Evolutionary conservation across 2,888 invertebrate species (phyloP).

Genomic region (Drosophila pullipes): DNA sequence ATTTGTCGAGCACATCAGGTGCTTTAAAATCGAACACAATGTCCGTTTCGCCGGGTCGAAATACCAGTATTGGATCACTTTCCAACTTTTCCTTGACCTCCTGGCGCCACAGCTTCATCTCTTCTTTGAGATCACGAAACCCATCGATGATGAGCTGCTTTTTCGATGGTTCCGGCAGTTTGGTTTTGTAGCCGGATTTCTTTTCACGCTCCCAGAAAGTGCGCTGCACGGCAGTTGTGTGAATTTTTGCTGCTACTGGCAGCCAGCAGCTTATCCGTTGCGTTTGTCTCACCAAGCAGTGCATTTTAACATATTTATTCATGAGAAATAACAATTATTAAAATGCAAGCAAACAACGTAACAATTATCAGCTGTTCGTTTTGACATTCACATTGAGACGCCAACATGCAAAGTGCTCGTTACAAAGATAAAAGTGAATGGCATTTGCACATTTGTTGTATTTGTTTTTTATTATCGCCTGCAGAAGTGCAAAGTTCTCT

Average conservation of each 20-base stretch:
- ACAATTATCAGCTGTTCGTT: constrained; percentile 52
- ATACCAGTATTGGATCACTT: constrained; percentile 87
- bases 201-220: constrained; percentile 85
- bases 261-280: constrained; percentile 42
- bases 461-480: constrained; percentile 14
- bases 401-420: not conserved
- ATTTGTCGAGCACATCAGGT: constrained; percentile 88
- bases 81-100: constrained; percentile 89
- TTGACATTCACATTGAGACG: constrained; percentile 12
- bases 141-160: constrained; percentile 88
- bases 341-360: constrained; percentile 44
- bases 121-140: constrained; percentile 88
- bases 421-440: constrained; percentile 13
- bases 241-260: constrained; percentile 56
- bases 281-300: constrained; percentile 51
- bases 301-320: constrained; percentile 53
- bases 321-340: constrained; percentile 12
- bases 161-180: constrained; percentile 83
- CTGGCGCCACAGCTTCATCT: constrained; percentile 88
- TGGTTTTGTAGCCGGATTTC: constrained; percentile 84
- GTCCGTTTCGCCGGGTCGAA: constrained; percentile 90
- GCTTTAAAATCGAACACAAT: constrained; percentile 90
- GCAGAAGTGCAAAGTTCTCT: constrained; percentile 68
- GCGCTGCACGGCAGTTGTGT: constrained; percentile 76
- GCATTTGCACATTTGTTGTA: constrained; percentile 20